phyloP scores from a whole-genome alignment of 2,797 vertebrate species.

The Bothrops alternatus region DNA sequence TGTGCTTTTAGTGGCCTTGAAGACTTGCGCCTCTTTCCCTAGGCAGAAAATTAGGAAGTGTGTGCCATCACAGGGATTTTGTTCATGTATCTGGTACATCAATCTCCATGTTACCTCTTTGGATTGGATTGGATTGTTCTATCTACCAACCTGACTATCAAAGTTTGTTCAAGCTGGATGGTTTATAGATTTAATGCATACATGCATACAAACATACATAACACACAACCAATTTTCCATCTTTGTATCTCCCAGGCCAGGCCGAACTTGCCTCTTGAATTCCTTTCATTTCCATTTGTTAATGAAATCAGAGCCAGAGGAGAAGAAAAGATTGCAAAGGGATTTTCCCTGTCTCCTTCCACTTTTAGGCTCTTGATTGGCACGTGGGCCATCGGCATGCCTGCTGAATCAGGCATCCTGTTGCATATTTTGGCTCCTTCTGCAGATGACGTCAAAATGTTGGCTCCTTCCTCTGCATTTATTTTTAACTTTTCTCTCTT shows the following conservation, averaged over 20 bases:
- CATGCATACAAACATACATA: not conserved
- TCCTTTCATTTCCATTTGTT: not conserved
- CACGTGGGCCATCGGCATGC: too few species aligned
- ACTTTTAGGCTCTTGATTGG: not conserved
- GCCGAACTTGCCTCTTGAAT: not conserved
- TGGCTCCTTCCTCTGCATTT: not conserved
- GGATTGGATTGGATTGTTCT: not conserved
- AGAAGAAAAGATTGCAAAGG: not conserved
- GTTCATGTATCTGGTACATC: not conserved
- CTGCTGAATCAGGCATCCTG: not conserved
- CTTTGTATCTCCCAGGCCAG: not conserved
- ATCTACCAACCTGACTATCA: not conserved
- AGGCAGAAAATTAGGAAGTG: not conserved
- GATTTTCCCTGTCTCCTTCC: not conserved
- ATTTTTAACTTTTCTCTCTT: slow-evolving; percentile 14
- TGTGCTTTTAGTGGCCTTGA: not conserved
- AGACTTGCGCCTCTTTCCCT: not conserved
- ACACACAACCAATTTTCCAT: not conserved
- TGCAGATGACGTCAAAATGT: not conserved
- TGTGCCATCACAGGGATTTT: not conserved
- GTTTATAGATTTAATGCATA: not conserved
- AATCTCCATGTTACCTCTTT: not conserved
- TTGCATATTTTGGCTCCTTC: not conserved
- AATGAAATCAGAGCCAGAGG: not conserved
- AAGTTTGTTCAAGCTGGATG: not conserved